Base-by-base conservation (phyloP, 1,140 invertebrate genomes). In the Leptestheria dahalacensis region DNA sequence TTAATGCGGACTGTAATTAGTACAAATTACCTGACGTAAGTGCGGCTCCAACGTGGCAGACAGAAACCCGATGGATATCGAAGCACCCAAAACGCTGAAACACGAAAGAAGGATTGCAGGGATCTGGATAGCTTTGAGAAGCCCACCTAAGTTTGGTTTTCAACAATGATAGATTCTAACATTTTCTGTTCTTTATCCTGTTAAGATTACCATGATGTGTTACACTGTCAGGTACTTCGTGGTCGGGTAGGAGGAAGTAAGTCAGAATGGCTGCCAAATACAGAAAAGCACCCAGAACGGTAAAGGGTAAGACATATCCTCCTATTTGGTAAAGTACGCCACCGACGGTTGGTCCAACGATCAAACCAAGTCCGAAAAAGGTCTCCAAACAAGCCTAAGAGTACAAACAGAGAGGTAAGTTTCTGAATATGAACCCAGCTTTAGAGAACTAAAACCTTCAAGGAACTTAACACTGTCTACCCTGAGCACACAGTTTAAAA, bases 241-340 rank as follows among this genome's bases (percentile, higher is more conserved):
- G 77, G 48, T 76, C 77, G 0, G 83, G 91, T 65, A 87, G 74
- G 1, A 87, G 78, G 48, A 85, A 79, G 29, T 79, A 79, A 10
- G 84, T 88, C 67, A 88, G 75, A 3, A 87, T 69, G 9, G 86
- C 86, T 3, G 85, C 82, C 1, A 81, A 65, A 65, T 94, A 82
- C 0, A 94, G 73, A 0, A 84, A 75, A 2, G 76, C 78, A 1
- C 91, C 92, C 50, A 93, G 74, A 0, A 89, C 82, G 2, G 82
- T 82, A 69, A 96, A 96, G 0, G 92, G 91, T 3, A 89, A 77
- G 0, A 81, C 81, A 71, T 88, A 96, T 1, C 91, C 91, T 20
- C 91, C 88, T 2, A 80, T 79, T 71, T 81, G 72, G 69, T 85
- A 93, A 0, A 93, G 72, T 9, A 81, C 80, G 4, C 88, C 88